A percentile compares a stretch with the other conserved stretches of the same genome.
These are phyloP conservation scores for Elegia similella DNA, from an alignment of 2,888 invertebrate genomes.

Conservation along the genomic window DNA sequence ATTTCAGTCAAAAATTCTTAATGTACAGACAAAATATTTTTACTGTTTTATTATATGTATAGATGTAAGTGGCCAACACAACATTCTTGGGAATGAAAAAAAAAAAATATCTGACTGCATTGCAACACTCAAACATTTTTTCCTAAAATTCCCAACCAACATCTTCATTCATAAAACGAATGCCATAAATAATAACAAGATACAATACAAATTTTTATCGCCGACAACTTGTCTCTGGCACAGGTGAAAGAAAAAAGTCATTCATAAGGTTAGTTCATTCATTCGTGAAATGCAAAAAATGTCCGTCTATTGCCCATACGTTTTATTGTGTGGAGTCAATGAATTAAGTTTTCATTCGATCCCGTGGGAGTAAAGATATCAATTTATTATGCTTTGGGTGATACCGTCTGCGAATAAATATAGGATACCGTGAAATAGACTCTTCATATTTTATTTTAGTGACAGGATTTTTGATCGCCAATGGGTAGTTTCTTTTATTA, in stretches of 20 bases:
- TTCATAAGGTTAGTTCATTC: slow-evolving; percentile 55
- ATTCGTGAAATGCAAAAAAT: slow-evolving; percentile 50
- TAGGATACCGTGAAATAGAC: slow-evolving; percentile 35
- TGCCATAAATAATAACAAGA: slow-evolving; percentile 68
- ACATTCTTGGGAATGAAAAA: too few relatives aligned
- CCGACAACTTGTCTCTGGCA: slow-evolving; percentile 48
- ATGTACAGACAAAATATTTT: too few relatives aligned
- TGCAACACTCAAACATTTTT: not conserved
- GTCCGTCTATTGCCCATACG: slow-evolving; percentile 35
- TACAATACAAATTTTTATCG: slow-evolving; percentile 78
- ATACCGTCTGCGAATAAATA: too few relatives aligned
- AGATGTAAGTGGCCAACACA: too few relatives aligned
- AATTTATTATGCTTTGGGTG: slow-evolving; percentile 42
- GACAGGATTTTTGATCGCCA: slow-evolving; percentile 9
- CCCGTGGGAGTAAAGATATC: slow-evolving; percentile 67
- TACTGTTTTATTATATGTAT: too few relatives aligned
- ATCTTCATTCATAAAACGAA: slow-evolving; percentile 38
- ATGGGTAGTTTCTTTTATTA: not conserved
- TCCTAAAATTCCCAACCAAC: slow-evolving; percentile 16
- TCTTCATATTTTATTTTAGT: slow-evolving; percentile 29
- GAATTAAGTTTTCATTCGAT: slow-evolving; percentile 69
- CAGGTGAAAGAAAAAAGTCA: slow-evolving; percentile 50
- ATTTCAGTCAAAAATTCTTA: too few relatives aligned
- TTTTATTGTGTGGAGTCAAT: slow-evolving; percentile 54
- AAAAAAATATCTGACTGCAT: too few relatives aligned